Evolutionary conservation across 2,113 vertebrate species (phyloP).

Genomic region (Oreotrochilus melanogaster): DNA sequence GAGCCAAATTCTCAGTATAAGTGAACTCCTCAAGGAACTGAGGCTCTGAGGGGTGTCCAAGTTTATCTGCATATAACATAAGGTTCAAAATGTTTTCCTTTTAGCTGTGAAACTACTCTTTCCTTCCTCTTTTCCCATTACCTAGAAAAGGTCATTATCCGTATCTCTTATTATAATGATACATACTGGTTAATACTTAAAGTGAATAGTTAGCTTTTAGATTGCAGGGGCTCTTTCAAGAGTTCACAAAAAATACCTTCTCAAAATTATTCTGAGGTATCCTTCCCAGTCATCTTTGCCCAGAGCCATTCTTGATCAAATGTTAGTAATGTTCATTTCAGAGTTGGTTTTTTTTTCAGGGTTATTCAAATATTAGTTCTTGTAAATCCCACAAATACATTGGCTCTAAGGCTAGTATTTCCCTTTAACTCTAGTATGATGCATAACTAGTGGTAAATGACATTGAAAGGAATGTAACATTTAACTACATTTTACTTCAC

Average conservation of each 20-base stretch:
- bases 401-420: slow-evolving; percentile 71
- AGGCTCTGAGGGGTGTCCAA: neutral
- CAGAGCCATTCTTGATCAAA: slow-evolving; percentile 25
- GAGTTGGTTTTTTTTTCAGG: neutral
- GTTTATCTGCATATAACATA: neutral
- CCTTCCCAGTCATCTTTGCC: slow-evolving; percentile 47
- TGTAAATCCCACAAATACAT: slow-evolving; percentile 59
- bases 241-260: neutral
- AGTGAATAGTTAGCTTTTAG: slow-evolving; percentile 45
- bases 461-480: slow-evolving; percentile 76
- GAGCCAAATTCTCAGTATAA: neutral
- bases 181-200: neutral
- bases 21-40: neutral
- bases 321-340: slow-evolving; percentile 35
- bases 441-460: slow-evolving; percentile 71
- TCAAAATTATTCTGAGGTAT: slow-evolving; percentile 16
- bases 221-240: neutral
- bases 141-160: neutral
- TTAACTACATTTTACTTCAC: slow-evolving; percentile 77
- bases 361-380: slow-evolving; percentile 73
- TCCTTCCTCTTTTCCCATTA: neutral
- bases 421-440: slow-evolving; percentile 73
- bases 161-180: neutral
- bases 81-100: neutral
- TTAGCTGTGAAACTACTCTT: neutral